Evolutionary conservation across 2,113 vertebrate species (phyloP).

Genomic region (Megaceryle maxima): DNA sequence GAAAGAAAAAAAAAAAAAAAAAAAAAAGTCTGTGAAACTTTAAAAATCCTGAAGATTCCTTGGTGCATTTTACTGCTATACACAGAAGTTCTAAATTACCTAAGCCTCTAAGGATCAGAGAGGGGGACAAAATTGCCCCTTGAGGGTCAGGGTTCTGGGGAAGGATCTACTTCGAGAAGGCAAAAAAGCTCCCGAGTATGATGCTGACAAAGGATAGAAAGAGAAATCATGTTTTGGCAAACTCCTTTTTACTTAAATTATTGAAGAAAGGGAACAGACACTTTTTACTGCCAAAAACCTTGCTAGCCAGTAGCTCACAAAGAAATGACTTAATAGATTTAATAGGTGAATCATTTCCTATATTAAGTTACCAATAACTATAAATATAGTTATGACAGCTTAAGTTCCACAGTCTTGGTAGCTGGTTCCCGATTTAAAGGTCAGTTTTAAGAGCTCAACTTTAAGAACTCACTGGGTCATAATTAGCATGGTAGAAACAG

Average conservation of each 20-base stretch:
- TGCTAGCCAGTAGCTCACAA: background rate
- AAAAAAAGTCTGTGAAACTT: background rate
- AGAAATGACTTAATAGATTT: constrained; percentile 33
- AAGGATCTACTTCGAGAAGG: background rate
- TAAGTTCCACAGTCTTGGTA: background rate
- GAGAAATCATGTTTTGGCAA: background rate
- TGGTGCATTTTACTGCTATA: background rate
- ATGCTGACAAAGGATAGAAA: background rate
- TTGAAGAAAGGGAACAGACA: background rate
- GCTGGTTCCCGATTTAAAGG: background rate
- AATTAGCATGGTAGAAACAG: background rate
- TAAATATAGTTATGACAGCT: constrained; percentile 37
- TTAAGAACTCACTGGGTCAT: background rate
- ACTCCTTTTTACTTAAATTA: background rate
- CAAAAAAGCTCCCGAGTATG: background rate
- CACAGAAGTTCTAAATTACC: fast-evolving
- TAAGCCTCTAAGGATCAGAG: background rate
- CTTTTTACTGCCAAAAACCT: constrained; percentile 5
- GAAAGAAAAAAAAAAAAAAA: no score
- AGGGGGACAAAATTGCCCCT: background rate
- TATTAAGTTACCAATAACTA: constrained; percentile 11
- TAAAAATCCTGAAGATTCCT: background rate
- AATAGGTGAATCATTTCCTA: constrained; percentile 37
- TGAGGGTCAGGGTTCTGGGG: fast-evolving
- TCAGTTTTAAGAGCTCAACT: background rate